phyloP scores from a whole-genome alignment of 1,140 invertebrate species.

The Drosophila orena region DNA sequence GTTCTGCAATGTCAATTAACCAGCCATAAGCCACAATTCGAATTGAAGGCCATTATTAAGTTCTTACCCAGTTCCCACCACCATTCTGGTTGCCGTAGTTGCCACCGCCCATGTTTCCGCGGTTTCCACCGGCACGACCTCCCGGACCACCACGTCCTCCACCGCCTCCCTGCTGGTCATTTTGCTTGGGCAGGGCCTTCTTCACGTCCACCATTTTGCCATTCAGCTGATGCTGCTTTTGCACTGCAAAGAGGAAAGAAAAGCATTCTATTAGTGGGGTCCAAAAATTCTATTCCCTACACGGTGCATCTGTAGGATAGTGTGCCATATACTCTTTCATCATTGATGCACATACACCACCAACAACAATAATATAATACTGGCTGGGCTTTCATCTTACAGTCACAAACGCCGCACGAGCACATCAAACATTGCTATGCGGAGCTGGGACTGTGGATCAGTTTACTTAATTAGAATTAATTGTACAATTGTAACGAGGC shows the following conservation, averaged over 20 bases:
- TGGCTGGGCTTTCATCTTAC: slow-evolving; percentile 59
- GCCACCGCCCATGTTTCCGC: slow-evolving; percentile 75
- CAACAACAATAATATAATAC: slow-evolving; percentile 80
- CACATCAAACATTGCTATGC: slow-evolving; percentile 71
- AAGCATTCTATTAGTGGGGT: slow-evolving; percentile 27
- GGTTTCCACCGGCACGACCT: slow-evolving; percentile 61
- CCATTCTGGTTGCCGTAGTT: slow-evolving; percentile 77
- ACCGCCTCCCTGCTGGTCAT: slow-evolving; percentile 87
- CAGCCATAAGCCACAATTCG: background rate
- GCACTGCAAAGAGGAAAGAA: slow-evolving; percentile 85
- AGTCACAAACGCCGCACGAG: slow-evolving; percentile 80
- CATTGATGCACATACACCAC: slow-evolving; percentile 43
- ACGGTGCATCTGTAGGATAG: background rate
- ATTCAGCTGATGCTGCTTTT: slow-evolving; percentile 90
- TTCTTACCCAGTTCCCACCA: slow-evolving; percentile 86
- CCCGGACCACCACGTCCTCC: slow-evolving; percentile 69
- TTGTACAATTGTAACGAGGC: slow-evolving; percentile 63
- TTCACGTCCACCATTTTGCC: slow-evolving; percentile 92
- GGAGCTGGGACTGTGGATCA: slow-evolving; percentile 77
- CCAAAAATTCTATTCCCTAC: background rate
- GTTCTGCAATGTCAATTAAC: slow-evolving; percentile 22
- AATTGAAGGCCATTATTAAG: slow-evolving; percentile 82
- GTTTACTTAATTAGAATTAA: background rate
- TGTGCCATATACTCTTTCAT: slow-evolving; percentile 79
- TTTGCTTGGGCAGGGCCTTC: slow-evolving; percentile 90